Evolutionary conservation across 2,797 vertebrate species (phyloP).

Genomic region (Luscinia megarhynchos): DNA sequence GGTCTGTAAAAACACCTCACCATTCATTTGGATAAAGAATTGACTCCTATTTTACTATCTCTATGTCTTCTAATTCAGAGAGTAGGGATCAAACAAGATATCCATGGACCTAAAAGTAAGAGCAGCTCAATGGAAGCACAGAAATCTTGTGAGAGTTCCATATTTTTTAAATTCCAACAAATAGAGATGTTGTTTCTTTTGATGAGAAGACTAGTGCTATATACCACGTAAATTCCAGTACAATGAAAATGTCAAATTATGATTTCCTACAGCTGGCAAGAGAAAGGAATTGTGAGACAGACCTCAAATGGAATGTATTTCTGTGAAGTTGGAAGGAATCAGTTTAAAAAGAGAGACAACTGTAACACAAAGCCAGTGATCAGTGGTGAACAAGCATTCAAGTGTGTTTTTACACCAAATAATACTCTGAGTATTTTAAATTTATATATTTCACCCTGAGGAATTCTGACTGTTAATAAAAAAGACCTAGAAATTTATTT

Average conservation of each 20-base stretch:
- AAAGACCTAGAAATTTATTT: neutral
- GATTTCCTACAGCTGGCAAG: neutral
- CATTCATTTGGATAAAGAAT: neutral
- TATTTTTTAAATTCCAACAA: neutral
- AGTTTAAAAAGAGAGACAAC: neutral
- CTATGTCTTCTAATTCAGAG: neutral
- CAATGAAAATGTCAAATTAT: neutral
- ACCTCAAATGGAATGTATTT: neutral
- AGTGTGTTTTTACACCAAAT: neutral
- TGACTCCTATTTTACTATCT: neutral
- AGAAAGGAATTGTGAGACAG: neutral
- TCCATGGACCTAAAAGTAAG: neutral
- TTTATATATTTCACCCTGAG: neutral
- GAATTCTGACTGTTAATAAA: neutral
- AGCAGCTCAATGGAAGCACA: neutral
- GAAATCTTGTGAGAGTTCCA: neutral
- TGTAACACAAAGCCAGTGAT: neutral
- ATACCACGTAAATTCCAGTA: neutral
- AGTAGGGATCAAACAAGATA: neutral
- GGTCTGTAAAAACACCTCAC: neutral
- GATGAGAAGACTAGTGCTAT: neutral
- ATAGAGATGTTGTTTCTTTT: neutral
- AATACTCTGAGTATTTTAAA: neutral
- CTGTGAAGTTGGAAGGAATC: neutral
- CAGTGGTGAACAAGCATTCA: neutral